phyloP scores from a whole-genome alignment of 2,113 vertebrate genomes.

The Mus spicilegus region DNA sequence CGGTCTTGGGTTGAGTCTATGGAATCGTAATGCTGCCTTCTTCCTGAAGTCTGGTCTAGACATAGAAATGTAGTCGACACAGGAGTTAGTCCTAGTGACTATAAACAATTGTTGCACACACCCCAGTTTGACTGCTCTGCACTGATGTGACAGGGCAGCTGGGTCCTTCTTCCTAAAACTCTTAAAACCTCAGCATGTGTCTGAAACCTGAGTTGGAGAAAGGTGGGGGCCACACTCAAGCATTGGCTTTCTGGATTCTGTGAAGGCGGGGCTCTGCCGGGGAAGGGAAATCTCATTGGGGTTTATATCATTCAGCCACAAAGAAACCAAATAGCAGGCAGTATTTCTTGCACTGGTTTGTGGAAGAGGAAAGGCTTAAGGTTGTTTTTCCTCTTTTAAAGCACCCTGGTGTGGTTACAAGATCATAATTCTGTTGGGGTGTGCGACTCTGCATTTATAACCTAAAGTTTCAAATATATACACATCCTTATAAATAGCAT shows the following conservation, averaged over 20 bases:
- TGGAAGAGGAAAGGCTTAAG: slow-evolving; percentile 50
- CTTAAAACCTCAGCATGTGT: slow-evolving; percentile 31
- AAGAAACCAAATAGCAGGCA: slow-evolving; percentile 63
- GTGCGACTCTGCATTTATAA: slow-evolving; percentile 1
- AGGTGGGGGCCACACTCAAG: slow-evolving; percentile 35
- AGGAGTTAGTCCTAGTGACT: background rate
- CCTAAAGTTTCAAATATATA: slow-evolving; percentile 43
- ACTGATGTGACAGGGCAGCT: slow-evolving; percentile 2
- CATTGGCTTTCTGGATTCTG: slow-evolving; percentile 55
- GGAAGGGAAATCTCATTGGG: slow-evolving; percentile 51
- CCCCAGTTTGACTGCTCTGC: background rate
- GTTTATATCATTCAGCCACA: slow-evolving; percentile 60
- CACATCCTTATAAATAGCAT: slow-evolving; percentile 44
- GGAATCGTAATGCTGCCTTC: background rate
- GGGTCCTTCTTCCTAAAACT: slow-evolving; percentile 28
- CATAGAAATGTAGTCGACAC: background rate
- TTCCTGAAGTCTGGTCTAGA: background rate
- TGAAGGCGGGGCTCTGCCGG: slow-evolving; percentile 39
- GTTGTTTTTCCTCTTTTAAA: slow-evolving; percentile 53
- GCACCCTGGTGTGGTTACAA: background rate
- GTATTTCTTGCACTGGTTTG: slow-evolving; percentile 45
- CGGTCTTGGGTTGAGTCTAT: background rate
- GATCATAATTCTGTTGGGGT: slow-evolving; percentile 6
- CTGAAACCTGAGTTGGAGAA: slow-evolving; percentile 58
- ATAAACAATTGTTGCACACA: background rate